Base-by-base conservation (phyloP, 2,797 vertebrate genomes). In the Tauraco hartlaubi region DNA sequence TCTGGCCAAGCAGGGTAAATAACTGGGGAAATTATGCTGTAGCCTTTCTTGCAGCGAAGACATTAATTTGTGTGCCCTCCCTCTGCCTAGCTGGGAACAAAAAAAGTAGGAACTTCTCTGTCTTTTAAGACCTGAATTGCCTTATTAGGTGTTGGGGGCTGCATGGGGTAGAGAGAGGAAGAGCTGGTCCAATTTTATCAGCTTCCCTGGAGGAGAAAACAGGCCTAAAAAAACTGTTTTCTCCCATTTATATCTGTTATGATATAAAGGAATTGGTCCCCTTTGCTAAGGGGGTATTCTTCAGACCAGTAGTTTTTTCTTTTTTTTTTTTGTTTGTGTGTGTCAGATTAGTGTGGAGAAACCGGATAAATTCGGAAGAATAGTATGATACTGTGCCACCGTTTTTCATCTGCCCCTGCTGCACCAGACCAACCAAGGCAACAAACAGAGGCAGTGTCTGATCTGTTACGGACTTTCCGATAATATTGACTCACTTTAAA, bases 1-100 rank as follows among this genome's bases (percentile, higher is more conserved):
- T 80, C 79, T 35, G 79, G 88, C 85, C 80, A 94, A 93, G 59
- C 66, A 62, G 58, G 58, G 80, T 86, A 73, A 90, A 81, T 88
- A 79, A 84, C 79, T 18, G 44, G 9, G 25, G 51, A 93, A 88
- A 93, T 88, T 33, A 75, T 15, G 54, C 48, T 18, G 58, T 9
- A 63, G 77, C 55, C 43, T 76, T 90, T 88, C 25, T 44, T 69
- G 80, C 43, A 75, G 92, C 55, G 41, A 80, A 90, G 55, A 31
- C 3, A 6, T 48, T 59, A 21, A 59, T 59, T 81, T 37, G 19
- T 39, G 22, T 39, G 35, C 52, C 55, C 74, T 52, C 79, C 75
- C 76, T 58, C 46, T 66, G n/a, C 12, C 83, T 64, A n/a, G 49
- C 29, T 46, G n/a, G 54, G 49, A 61, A 75, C 2, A 41, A 54